These are phyloP conservation scores for Pampusana beccarii DNA, from an alignment of 2,113 vertebrate species.

Conservation along the genomic window DNA sequence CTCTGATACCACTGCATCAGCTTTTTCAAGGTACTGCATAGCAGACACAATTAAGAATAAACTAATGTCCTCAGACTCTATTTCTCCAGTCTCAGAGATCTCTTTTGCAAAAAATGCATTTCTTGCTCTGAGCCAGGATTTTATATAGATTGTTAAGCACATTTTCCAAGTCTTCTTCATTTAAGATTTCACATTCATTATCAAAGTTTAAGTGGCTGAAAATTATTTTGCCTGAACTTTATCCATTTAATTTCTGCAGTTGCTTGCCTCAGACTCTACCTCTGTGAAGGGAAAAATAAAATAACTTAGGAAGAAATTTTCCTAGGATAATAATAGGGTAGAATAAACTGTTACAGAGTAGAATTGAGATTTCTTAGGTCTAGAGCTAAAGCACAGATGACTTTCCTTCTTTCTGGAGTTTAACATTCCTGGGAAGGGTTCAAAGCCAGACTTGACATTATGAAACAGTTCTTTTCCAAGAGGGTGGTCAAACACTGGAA, in stretches of 20 bases:
- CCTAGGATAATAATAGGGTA: neutral
- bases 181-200: conserved; percentile 36
- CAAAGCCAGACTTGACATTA: neutral
- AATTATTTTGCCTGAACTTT: conserved; percentile 12
- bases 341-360: neutral
- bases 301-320: neutral
- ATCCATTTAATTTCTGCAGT: neutral
- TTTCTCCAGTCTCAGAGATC: neutral
- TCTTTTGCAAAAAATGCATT: conserved; percentile 46
- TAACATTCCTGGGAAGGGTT: neutral
- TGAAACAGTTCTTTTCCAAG: rapidly evolving
- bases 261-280: neutral
- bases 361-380: neutral
- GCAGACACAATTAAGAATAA: conserved; percentile 67
- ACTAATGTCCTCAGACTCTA: conserved; percentile 18
- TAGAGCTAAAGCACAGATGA: neutral
- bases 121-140: neutral
- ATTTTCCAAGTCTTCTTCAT: neutral
- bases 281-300: neutral
- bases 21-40: conserved; percentile 47
- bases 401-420: neutral
- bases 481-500: neutral
- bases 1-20: conserved; percentile 38
- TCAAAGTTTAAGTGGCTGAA: neutral
- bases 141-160: conserved; percentile 2